Conservation (phyloP, 1,140 invertebrate species). For the Bombus huntii region DNA sequence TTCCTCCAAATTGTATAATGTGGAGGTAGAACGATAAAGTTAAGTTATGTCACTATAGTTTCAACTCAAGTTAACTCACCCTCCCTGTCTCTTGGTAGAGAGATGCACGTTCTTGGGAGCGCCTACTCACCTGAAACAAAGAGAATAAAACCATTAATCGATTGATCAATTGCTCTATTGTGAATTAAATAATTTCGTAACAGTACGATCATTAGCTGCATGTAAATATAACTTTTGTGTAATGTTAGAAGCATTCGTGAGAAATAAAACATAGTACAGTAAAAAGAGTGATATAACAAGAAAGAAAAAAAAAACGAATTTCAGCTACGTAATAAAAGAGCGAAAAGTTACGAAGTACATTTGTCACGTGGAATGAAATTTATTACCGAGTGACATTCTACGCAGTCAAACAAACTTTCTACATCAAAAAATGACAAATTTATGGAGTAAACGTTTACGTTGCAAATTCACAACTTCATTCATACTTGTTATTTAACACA, state of each 20-base stretch:
- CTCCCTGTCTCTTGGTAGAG: slow-evolving; percentile 69
- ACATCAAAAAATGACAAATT: neutral
- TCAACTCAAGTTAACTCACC: slow-evolving; percentile 74
- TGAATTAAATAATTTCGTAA: neutral
- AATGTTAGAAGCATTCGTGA: neutral
- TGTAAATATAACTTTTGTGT: neutral
- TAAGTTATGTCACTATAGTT: slow-evolving; percentile 38
- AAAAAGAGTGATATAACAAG: neutral
- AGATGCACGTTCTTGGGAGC: slow-evolving; percentile 73
- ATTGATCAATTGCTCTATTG: neutral
- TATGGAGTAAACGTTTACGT: neutral
- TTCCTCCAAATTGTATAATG: neutral
- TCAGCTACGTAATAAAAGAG: neutral
- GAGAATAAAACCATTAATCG: slow-evolving; percentile 37
- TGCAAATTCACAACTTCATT: neutral
- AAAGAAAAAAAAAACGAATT: neutral
- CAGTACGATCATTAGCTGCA: neutral
- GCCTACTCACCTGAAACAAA: slow-evolving; percentile 78
- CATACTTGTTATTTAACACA: neutral
- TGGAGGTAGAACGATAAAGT: neutral
- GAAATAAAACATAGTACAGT: neutral
- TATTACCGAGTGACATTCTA: neutral
- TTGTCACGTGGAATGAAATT: neutral
- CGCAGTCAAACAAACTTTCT: neutral
- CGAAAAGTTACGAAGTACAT: neutral